phyloP scores from a whole-genome alignment of 2,113 vertebrate species.

The Varanus komodoensis region DNA sequence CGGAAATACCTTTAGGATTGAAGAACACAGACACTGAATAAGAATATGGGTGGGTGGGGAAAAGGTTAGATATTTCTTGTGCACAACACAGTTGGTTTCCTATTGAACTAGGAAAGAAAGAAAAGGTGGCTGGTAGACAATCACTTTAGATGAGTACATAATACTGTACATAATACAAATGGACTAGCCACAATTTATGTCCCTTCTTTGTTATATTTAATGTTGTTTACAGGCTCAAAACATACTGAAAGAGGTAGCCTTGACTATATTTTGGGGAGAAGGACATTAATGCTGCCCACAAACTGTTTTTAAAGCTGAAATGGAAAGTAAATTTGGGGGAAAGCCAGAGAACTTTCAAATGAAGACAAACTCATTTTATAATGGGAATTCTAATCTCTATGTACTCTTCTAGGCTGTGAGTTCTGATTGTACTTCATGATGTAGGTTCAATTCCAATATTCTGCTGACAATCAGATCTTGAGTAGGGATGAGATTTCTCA shows the following conservation, averaged over 20 bases:
- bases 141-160: neutral
- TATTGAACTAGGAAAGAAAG: neutral
- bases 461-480: too few relatives aligned
- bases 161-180: neutral
- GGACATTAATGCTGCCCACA: too few relatives aligned
- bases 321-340: neutral
- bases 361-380: neutral
- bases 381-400: neutral
- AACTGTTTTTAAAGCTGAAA: neutral
- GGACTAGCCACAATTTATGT: neutral
- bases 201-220: neutral
- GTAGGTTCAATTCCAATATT: too few relatives aligned
- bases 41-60: neutral
- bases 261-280: neutral
- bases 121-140: neutral
- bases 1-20: neutral
- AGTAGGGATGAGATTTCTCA: too few relatives aligned
- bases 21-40: neutral
- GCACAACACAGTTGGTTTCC: neutral
- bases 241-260: neutral
- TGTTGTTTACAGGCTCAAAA: neutral
- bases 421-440: too few relatives aligned
- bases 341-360: neutral
- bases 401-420: too few relatives aligned
- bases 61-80: slow-evolving; percentile 1